Base-by-base conservation (phyloP, 2,797 vertebrate species). In the Paramormyrops hopkinsi region DNA sequence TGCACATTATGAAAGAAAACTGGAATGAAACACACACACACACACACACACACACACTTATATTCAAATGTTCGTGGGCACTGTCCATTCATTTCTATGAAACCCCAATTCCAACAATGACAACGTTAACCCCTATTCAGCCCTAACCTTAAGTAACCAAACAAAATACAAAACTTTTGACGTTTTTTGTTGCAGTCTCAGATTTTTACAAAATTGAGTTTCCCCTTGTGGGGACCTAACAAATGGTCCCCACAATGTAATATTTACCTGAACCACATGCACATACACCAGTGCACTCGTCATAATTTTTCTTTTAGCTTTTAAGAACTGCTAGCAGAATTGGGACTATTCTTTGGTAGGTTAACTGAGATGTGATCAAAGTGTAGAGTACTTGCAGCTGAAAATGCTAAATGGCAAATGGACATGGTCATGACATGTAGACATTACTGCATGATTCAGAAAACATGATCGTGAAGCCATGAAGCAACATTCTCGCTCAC, bases 401-500 rank as follows among this genome's bases (percentile, higher is more conserved):
- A 85, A 85, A 85, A 17, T 0, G 2, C 48, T 7, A 86, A 51
- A 86, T 51, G 44, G 9, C 22, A 86, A 51, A 85, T 25, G 22
- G 8, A 8, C 50, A 8, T 54, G 25, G 29, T 87, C 86, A 87
- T 87, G 51, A 59, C 17, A 41, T 8, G 37, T 2, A 85, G 22
- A 14, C n/a, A 53, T 85, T 85, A 50, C 44, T 29, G 9, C 48
- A 25, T 48, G n/a, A 48, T 69, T 44, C n/a, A 25, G 33, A 44
- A 62, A 65, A 69, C 37, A 65, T 48, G 11, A 48, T 1, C 3
- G 44, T 12, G 22, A 88, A 48, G 12, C 83, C 29, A 41, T 22
- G 46, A 65, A 9, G 22, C 19, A 89, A 89, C 9, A 19, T 3
- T 65, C 25, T 22, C 33, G 3, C 91, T 94, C 93, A 97, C 99